Base-by-base conservation (phyloP, 2,113 vertebrate genomes). In the Macroglossus sobrinus region DNA sequence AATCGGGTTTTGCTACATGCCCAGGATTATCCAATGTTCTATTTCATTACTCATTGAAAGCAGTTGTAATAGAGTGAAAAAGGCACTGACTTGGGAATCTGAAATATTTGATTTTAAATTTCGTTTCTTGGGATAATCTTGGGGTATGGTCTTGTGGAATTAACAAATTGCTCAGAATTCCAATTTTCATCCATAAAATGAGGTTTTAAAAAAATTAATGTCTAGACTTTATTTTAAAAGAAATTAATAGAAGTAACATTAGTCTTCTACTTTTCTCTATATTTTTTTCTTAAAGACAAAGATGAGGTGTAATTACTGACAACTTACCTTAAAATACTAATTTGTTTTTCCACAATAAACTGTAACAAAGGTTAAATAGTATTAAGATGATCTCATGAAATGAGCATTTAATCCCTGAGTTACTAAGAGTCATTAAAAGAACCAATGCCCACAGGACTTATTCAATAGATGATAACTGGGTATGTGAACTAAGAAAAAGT, bases 231-330 rank as follows among this genome's bases (percentile, higher is more conserved):
- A 84, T 88, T 95, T 76, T 1, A 40, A 93, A 79, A 38, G 74
- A 84, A 59, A 38, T 75, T 15, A 89, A 57, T 1, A 88, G 38
- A 68, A 87, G 40, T 68, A 93, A 3, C 22, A 91, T 28, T 61
- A 35, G 8, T 63, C 15, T 89, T 82, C 40, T 35, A 80, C 55
- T 87, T 93, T 35, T 80, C 22, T 79, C 26, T 92, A 4, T 43
- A 57, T 38, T 64, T 57, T 84, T 82, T 96, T 96, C 24, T 68
- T 78, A 85, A 84, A 85, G 40, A 43, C 95, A 43, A 80, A 30
- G 28, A 18, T 11, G 53, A 80, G 19, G 6, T 59, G 0, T 63
- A 84, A 55, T 87, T 69, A 61, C 18, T 43, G 35, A 35, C 26
- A 75, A 87, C 30, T 80, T 95, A 81, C 16, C 22, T 85, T 72